Base-by-base conservation (phyloP, 2,797 vertebrate genomes). In the Lithobates sylvaticus region DNA sequence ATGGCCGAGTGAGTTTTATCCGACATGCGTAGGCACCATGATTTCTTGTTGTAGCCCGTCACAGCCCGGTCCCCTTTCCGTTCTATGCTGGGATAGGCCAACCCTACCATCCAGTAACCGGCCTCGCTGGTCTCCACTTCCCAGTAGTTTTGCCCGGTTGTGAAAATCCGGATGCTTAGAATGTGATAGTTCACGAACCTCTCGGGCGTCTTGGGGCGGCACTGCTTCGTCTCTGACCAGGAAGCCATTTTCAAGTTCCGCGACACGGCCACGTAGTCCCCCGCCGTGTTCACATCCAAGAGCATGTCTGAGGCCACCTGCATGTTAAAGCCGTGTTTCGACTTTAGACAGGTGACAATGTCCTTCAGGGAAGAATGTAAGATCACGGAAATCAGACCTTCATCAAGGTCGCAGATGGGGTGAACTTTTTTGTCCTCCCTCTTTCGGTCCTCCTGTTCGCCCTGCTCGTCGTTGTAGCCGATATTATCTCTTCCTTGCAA, bases 71-170 rank as follows among this genome's bases (percentile, higher is more conserved):
- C 39, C 18, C 84, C 84, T 23, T 75, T 80, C 10, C 71, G 50
- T 8, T 80, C 70, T 39, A 85, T 75, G 18, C 58, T 85, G 72
- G 84, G 78, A 29, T 80, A 85, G 6, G 77, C 70, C 77, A 85
- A 2, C 12, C 84, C 84, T 8, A 85, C 58, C 77, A 70, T 85
- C 76, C 77, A 80, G 50, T 74, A 74, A n/a, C 77, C 84, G 39
- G 39, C 27, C 16, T 75, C 61, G 12, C 84, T 85, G 61, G 77
- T 81, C 70, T 85, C 84, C 54, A 85, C 84, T 27, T 85, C 84
- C 84, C 84, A 85, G 70, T 80, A 85, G 10, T 85, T 65, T 1
- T 71, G 84, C 3, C 84, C 84, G 0, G 71, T 68, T 0, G 36
- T 64, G 78, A 80, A 85, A 1, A 64, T 42, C 23, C 61, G 50